Base-by-base conservation (phyloP, 2,888 invertebrate genomes). In the Lepidonotus clava region DNA sequence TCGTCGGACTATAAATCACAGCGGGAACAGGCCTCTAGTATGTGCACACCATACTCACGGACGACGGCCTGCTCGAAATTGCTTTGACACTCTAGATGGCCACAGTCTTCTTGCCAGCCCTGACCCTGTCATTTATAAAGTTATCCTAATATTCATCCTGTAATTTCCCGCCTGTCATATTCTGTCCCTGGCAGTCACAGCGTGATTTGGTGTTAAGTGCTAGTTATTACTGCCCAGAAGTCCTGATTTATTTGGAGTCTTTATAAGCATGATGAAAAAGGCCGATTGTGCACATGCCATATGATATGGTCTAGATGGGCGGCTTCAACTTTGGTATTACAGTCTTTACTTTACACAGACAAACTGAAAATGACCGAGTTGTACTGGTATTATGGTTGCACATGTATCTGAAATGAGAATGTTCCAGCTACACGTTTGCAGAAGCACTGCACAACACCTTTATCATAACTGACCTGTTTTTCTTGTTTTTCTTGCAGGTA, bases 101-200 rank as follows among this genome's bases (percentile, higher is more conserved):
- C 71, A 38, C 71, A 18, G 71, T 38, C 71, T 36, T 36, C 38
- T 34, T 24, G 38, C 38, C 34, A 11, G 11, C 38, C 71, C 36
- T 38, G 71, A 71, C 11, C 71, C 71, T 38, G 71, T 71, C 34
- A 71, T 71, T 71, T 71, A 71, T 71, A 36, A 71, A 71, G 71
- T 71, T 71, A 71, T 38, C 71, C 71, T 71, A 71, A 71, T 71
- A 71, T 71, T 71, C 71, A 71, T 18, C 71, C 71, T 71, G 71
- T 71, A 71, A 71, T 71, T 71, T 71, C 71, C 71, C 71, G 71
- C 71, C 38, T 71, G 71, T 71, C 71, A 71, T 71, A 71, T 71
- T 71, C 38, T 71, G 71, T 71, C 14, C 28, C 61, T 61, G 61
- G 61, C 61, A 61, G 61, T 61, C 61, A 28, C 61, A 61, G 61